Evolutionary conservation across 1,140 invertebrate genomes (phyloP), one percentile per base, ranked within the genome.

Genomic region (Zeugodacus cucurbitae): DNA sequence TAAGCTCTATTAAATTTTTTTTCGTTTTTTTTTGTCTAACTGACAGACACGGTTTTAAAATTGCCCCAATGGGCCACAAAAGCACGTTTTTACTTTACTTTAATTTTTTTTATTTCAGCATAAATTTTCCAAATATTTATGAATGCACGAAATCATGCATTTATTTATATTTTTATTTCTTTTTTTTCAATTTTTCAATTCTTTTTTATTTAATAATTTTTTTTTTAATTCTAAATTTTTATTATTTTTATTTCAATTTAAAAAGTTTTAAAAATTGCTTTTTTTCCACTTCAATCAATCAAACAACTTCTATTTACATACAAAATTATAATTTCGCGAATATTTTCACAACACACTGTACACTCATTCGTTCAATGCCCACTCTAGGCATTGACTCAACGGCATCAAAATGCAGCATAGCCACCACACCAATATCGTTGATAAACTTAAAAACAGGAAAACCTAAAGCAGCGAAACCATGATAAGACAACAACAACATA

Each of bases 401-500:
- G n/a, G 37, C 41, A 34, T 48, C 22, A 82, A 22, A 48, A 20
- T 82, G 41, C 74, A 82, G 74, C 26, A 48, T 82, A 82, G 74
- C 74, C 74, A 82, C 74, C 74, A 82, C 74, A 82, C 74, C 74
- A 82, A 82, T 22, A 41, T 41, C 74, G 41, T 82, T 41, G 74
- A 82, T 34, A 82, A 48, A 48, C n/a, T 82, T 82, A 82, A 82
- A 82, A 82, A 82, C 74, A 82, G 41, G 74, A 82, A 82, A 82
- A 82, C 74, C 41, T 82, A 82, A 82, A 82, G 74, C 74, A 82
- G 37, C 74, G 37, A 82, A 82, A 82, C 74, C 74, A 82, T 82
- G 74, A 82, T 82, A 82, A 82, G 74, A 82, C 74, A 82, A 82
- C 64, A 67, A 67, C 44, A 85, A 95, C 96, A 95, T 95, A 97